Conservation (phyloP, 2,888 invertebrate genomes). For the Unio delphinus region DNA sequence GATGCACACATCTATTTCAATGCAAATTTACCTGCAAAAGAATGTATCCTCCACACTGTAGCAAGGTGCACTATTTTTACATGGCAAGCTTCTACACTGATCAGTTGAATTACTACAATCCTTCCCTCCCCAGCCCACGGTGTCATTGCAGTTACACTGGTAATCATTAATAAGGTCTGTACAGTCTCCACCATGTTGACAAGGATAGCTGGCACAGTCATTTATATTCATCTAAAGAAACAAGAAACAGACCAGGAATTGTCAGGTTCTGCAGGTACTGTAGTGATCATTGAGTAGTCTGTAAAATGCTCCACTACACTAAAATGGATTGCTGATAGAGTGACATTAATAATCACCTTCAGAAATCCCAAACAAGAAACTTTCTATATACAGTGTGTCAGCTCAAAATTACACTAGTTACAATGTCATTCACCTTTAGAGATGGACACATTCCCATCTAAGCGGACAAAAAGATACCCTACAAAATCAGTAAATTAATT, state of each 20-base stretch:
- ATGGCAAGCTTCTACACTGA: slow-evolving; percentile 20
- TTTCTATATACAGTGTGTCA: no score
- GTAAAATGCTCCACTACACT: no score
- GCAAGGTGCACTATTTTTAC: slow-evolving; percentile 32
- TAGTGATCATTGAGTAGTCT: background rate
- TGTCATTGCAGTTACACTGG: slow-evolving; percentile 29
- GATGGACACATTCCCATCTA: no score
- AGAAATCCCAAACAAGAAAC: no score
- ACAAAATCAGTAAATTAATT: no score
- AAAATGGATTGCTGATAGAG: no score
- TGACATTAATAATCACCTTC: no score
- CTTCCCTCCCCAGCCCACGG: slow-evolving; percentile 39
- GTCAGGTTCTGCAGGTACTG: background rate
- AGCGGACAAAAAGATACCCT: no score
- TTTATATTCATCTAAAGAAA: slow-evolving; percentile 78
- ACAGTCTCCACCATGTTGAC: slow-evolving; percentile 92
- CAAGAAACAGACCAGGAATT: background rate
- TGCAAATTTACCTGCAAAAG: slow-evolving; percentile 34
- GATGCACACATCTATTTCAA: no score
- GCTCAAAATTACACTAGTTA: no score
- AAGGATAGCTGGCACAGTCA: slow-evolving; percentile 93
- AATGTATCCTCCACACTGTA: slow-evolving; percentile 19
- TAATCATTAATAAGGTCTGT: slow-evolving; percentile 27
- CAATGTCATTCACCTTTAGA: no score
- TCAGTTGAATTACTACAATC: slow-evolving; percentile 28